A percentile compares a stretch with the other conserved stretches of the same genome.
Conservation (phyloP, 2,888 invertebrate genomes). For the Zootermopsis nevadensis region DNA sequence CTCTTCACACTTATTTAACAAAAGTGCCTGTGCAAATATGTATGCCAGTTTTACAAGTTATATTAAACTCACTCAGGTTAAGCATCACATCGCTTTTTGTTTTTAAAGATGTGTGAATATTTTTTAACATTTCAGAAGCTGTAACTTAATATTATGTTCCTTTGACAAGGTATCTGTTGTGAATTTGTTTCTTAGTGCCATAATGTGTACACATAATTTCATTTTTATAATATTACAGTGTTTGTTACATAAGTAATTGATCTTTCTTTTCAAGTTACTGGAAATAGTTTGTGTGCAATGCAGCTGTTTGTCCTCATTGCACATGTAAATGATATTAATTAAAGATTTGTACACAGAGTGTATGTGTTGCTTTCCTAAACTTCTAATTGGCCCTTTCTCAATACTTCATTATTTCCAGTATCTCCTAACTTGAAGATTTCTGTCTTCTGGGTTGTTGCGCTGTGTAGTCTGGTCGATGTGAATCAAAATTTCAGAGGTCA, state of each 20-base stretch:
- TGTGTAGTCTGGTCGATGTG: no score
- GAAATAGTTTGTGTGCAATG: conserved; percentile 23
- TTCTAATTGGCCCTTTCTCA: no score
- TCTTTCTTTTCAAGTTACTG: not conserved
- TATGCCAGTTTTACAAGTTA: conserved; percentile 10
- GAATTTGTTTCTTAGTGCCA: conserved; percentile 41
- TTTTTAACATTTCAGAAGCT: conserved; percentile 1
- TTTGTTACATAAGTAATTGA: not conserved
- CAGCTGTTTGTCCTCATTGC: not conserved
- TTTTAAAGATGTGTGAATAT: not conserved
- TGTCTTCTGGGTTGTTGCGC: no score
- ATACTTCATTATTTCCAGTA: no score
- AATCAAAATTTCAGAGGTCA: no score
- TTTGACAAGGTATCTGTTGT: conserved; percentile 33
- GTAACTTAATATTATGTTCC: conserved; percentile 9
- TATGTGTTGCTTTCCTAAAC: no score
- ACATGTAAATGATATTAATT: conserved; percentile 28
- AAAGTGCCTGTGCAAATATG: conserved; percentile 20
- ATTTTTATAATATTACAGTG: conserved; percentile 10
- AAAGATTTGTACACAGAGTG: not conserved
- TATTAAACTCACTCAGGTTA: conserved; percentile 36
- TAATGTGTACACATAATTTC: conserved; percentile 14
- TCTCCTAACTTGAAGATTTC: no score
- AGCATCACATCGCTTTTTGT: not conserved
- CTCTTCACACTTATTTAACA: conserved; percentile 14